Evolutionary conservation across 2,888 invertebrate genomes (phyloP).

Genomic region (Nomada ruficornis): DNA sequence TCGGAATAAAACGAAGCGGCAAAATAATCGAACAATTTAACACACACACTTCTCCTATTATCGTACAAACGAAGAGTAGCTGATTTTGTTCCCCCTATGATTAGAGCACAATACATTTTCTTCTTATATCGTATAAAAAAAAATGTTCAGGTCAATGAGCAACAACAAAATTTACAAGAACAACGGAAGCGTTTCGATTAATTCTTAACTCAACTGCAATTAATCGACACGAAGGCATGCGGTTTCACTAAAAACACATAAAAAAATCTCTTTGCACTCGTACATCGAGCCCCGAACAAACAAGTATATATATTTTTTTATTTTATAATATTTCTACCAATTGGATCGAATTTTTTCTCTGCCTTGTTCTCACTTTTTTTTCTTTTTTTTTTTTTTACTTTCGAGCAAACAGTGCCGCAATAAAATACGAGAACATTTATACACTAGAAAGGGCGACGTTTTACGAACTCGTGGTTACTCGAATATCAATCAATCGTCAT

Average conservation of each 20-base stretch:
- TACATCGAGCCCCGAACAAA: not conserved
- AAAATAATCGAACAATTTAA: not conserved
- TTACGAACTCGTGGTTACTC: constrained; percentile 6
- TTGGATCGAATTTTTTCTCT: constrained; percentile 14
- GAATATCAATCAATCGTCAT: constrained; percentile 35
- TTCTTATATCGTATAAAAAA: constrained; percentile 19
- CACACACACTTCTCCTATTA: constrained; percentile 12
- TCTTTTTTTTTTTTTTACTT: not conserved
- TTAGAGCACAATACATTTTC: constrained; percentile 2
- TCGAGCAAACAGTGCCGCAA: constrained; percentile 27
- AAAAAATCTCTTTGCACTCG: constrained; percentile 46
- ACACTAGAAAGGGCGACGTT: not conserved
- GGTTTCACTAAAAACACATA: constrained; percentile 23
- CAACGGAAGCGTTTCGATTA: constrained; percentile 33
- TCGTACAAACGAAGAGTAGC: constrained; percentile 15
- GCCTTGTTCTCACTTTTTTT: not conserved
- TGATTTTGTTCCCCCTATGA: constrained; percentile 10
- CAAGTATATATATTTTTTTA: constrained; percentile 10
- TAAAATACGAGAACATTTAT: constrained; percentile 19
- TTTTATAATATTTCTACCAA: constrained; percentile 19
- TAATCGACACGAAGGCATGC: constrained; percentile 46
- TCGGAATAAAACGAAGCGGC: constrained; percentile 1
- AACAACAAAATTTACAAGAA: constrained; percentile 48
- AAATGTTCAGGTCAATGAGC: constrained; percentile 44
- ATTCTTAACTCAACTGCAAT: constrained; percentile 25